Percentiles rank a stretch among this genome's conserved stretches.
Conservation (phyloP, 2,797 vertebrate species). For the Anguilla obscura region DNA sequence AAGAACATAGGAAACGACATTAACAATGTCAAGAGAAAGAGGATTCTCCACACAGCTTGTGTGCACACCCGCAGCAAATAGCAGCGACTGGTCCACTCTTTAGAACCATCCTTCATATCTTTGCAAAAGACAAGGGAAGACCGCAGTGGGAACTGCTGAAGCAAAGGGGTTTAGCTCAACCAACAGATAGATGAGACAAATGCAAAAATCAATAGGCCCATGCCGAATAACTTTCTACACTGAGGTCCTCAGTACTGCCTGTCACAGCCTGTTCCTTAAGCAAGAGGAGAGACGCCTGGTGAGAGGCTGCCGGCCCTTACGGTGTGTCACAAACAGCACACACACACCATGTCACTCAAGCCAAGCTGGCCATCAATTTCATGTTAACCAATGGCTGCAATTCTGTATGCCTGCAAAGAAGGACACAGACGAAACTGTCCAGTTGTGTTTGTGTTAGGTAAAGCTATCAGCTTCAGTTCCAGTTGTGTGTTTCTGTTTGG, state of each 20-base stretch:
- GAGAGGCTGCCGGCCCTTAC: constrained; percentile 65
- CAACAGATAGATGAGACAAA: constrained; percentile 65
- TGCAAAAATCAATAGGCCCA: constrained; percentile 71
- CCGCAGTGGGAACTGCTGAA: neutral
- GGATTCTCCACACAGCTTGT: constrained; percentile 36
- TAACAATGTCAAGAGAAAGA: constrained; percentile 52
- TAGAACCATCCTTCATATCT: neutral
- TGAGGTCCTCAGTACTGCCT: constrained; percentile 65
- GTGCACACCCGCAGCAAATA: constrained; percentile 26
- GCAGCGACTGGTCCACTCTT: constrained; percentile 41
- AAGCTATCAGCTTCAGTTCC: neutral
- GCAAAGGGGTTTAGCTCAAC: constrained; percentile 41
- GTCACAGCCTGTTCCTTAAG: constrained; percentile 66
- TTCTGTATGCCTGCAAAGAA: neutral
- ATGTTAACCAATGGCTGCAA: neutral
- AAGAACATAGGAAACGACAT: constrained; percentile 63
- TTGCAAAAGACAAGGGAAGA: neutral
- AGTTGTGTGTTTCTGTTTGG: too few species aligned
- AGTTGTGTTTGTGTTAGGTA: neutral
- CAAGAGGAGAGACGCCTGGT: constrained; percentile 65
- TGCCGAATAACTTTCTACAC: constrained; percentile 69
- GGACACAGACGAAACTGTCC: neutral
- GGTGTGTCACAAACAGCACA: constrained; percentile 37
- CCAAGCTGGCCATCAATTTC: neutral
- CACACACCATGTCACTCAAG: neutral